Evolutionary conservation across 2,797 vertebrate genomes (phyloP), one percentile per base, ranked within the genome.

Genomic region (Protonibea diacanthus): DNA sequence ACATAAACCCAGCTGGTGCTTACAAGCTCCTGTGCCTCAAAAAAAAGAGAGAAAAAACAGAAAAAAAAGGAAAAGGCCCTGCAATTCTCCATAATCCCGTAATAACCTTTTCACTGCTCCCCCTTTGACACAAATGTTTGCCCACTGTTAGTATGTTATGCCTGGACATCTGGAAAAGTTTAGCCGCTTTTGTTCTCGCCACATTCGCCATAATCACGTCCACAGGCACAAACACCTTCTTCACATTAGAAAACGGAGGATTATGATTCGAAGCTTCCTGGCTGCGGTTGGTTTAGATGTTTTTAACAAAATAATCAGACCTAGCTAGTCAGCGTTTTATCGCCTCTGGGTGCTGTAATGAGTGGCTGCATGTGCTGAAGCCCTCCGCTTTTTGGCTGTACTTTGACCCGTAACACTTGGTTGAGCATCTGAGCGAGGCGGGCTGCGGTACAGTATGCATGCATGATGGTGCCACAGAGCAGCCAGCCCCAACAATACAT

Each of bases 91-190:
- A 71, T 92, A 93, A 94, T 93, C 87, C 88, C 33, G 57, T 91
- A 90, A 91, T 91, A 93, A 94, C 91, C 79, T 89, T 86, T 85
- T 76, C 79, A 78, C 82, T 47, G 81, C 79, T 80, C 68, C 71
- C 74, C 75, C 77, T 85, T 76, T 71, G 62, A 88, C 83, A 83
- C 74, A 64, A 83, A 82, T 86, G 84, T 88, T 90, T 86, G 58
- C 81, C 79, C 75, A 68, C 72, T 74, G 87, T 93, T 92, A 84
- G 89, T 76, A 80, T 85, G 83, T 92, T 94, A 91, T 91, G 78
- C 74, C 87, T 83, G 74, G 65, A 94, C 95, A 95, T 95, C 94
- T 95, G 95, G 94, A 94, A 95, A 90, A 85, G 87, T 93, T 93
- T 89, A 84, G 52, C 80, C 80, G 76, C 82, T 91, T 94, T 92